Conservation (phyloP, 2,797 vertebrate species). For the Microhierax caerulescens region DNA sequence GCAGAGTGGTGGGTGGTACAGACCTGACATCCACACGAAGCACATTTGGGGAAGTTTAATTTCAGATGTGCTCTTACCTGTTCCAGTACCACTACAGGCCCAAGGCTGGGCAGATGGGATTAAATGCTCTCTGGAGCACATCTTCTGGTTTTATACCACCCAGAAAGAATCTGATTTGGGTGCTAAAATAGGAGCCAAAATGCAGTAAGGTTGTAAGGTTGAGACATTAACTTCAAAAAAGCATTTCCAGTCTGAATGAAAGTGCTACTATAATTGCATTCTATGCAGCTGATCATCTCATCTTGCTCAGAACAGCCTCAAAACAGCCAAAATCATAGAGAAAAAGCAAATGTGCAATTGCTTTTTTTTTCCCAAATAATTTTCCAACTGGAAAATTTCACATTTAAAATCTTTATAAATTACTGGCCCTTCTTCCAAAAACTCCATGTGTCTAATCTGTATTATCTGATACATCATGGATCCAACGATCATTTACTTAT, state of each 20-base stretch:
- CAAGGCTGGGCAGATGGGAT: background rate
- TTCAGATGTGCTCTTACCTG: background rate
- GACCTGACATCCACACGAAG: background rate
- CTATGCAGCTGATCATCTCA: background rate
- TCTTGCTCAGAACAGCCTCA: background rate
- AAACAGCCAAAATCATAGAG: background rate
- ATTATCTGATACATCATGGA: background rate
- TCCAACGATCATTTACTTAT: background rate
- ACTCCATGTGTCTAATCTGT: background rate
- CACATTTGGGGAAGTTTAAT: background rate
- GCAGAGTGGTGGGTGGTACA: accelerated
- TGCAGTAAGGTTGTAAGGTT: background rate
- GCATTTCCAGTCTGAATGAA: background rate
- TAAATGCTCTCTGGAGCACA: background rate
- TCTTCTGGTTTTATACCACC: background rate
- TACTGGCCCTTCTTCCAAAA: background rate
- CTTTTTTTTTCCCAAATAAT: background rate
- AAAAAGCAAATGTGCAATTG: background rate
- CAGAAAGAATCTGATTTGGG: background rate
- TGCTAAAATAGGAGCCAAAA: background rate
- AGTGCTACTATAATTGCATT: background rate
- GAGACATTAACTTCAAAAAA: background rate
- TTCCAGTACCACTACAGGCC: background rate
- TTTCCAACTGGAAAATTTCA: background rate
- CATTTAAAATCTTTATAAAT: background rate